phyloP scores from a whole-genome alignment of 2,113 vertebrate genomes.

The chimpanzee (Pan troglodytes) region NHGRI_mPanTro3-v2.1_pri NC_072419.2:44487001-44487500 shows the following conservation, averaged over 20 bases:
- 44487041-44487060: background rate
- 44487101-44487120: background rate
- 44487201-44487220: background rate
- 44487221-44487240: fast-evolving
- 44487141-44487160: background rate
- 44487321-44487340: background rate
- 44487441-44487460: background rate
- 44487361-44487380: background rate
- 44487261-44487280: background rate
- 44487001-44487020: background rate
- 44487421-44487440: background rate
- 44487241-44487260: background rate
- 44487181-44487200: too few species aligned
- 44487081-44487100: background rate
- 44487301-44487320: background rate
- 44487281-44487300: background rate
- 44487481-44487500: background rate
- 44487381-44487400: background rate
- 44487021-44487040: fast-evolving
- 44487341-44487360: background rate
- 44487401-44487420: background rate
- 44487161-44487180: background rate
- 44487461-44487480: background rate
- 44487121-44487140: background rate
- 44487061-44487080: background rate